Evolutionary conservation across 2,888 invertebrate species (phyloP).

Genomic region (Latheticus oryzae): DNA sequence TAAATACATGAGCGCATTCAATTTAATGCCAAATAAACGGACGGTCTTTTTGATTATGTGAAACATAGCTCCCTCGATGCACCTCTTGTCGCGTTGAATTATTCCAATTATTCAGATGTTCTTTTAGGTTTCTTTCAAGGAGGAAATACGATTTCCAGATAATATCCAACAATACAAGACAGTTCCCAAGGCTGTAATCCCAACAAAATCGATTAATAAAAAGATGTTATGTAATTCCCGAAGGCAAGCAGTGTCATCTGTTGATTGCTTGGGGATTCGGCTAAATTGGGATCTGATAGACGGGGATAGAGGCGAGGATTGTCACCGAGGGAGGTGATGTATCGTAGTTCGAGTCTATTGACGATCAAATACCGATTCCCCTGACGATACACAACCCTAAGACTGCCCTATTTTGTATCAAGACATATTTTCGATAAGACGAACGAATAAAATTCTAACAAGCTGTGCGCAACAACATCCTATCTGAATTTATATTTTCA

Average conservation of each 20-base stretch:
- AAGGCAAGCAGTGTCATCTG: slow-evolving; percentile 61
- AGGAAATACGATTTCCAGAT: slow-evolving; percentile 41
- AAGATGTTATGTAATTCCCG: slow-evolving; percentile 62
- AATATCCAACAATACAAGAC: slow-evolving; percentile 53
- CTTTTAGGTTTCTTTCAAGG: slow-evolving; percentile 6
- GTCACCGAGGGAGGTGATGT: slow-evolving; percentile 49
- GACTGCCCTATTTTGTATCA: slow-evolving; percentile 36
- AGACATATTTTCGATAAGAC: slow-evolving; percentile 35
- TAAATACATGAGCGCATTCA: slow-evolving; percentile 51
- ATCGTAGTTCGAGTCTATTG: slow-evolving; percentile 51
- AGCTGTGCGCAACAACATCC: slow-evolving; percentile 11
- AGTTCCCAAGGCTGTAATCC: slow-evolving; percentile 58
- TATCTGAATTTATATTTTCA: background rate
- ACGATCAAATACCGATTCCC: slow-evolving; percentile 51
- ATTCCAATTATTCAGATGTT: slow-evolving; percentile 28
- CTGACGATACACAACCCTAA: slow-evolving; percentile 40
- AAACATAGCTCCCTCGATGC: slow-evolving; percentile 44
- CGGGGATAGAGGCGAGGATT: slow-evolving; percentile 42
- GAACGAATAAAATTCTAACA: slow-evolving; percentile 29
- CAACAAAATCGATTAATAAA: slow-evolving; percentile 63
- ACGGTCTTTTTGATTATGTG: slow-evolving; percentile 47
- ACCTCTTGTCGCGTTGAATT: slow-evolving; percentile 24
- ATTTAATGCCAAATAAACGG: slow-evolving; percentile 49
- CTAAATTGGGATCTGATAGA: slow-evolving; percentile 57
- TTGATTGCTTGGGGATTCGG: slow-evolving; percentile 62